Conservation (phyloP, 2,113 vertebrate genomes). For the Corythoichthys haematopterus region DNA sequence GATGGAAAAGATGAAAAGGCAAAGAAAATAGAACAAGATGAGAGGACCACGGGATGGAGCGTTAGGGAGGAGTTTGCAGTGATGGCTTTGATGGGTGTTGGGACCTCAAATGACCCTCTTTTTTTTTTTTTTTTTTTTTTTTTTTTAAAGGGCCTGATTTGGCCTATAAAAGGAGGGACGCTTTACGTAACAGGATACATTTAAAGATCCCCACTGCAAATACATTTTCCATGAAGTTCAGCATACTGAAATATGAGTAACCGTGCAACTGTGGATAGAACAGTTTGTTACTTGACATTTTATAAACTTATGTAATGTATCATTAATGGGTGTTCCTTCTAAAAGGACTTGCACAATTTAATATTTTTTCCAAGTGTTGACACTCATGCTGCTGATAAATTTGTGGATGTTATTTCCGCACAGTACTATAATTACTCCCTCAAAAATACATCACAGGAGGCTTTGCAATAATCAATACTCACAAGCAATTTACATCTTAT, state of each 20-base stretch:
- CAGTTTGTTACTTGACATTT: neutral
- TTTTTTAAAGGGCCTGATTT: conserved; percentile 10
- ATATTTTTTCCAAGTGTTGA: neutral
- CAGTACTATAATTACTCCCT: no score
- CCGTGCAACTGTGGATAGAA: neutral
- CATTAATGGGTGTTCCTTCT: no score
- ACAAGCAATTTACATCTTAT: neutral
- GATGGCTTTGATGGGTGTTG: conserved; percentile 42
- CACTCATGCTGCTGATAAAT: neutral
- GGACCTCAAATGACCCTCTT: conserved; percentile 40
- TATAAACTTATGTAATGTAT: no score
- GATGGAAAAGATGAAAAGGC: conserved; percentile 74
- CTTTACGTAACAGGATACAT: neutral
- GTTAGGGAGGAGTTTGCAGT: conserved; percentile 53
- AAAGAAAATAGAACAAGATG: conserved; percentile 63
- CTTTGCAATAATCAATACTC: neutral
- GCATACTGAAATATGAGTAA: neutral
- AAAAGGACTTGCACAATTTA: no score
- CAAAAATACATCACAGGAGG: neutral
- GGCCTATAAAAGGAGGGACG: conserved; percentile 16
- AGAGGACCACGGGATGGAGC: conserved; percentile 48
- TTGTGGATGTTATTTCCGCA: no score
- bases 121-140: neutral
- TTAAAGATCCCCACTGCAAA: neutral
- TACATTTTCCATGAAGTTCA: neutral